Evolutionary conservation across 1,140 invertebrate genomes (phyloP).

Genomic region (Sminthurides bifidus): DNA sequence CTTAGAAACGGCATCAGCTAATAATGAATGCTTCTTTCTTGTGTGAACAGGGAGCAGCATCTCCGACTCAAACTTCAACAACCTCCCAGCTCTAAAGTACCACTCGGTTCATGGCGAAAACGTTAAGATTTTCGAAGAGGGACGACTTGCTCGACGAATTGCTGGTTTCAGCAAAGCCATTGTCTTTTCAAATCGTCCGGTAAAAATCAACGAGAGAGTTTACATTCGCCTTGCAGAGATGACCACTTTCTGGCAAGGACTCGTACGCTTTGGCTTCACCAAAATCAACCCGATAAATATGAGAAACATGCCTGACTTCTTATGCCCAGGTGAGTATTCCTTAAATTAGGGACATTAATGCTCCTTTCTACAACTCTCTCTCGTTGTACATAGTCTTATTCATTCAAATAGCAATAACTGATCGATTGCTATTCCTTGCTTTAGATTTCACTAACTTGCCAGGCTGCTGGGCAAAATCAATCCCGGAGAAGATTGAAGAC

Average conservation of each 20-base stretch:
- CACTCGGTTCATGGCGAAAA: conserved; percentile 90
- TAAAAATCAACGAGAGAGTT: conserved; percentile 73
- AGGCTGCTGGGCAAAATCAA: conserved; percentile 93
- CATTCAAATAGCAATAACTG: no score
- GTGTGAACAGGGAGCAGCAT: background rate
- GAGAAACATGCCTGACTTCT: conserved; percentile 76
- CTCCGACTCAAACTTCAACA: background rate
- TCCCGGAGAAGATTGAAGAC: no score
- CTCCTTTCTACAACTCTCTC: no score
- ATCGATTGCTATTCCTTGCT: no score
- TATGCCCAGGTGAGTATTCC: conserved; percentile 55
- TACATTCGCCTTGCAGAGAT: conserved; percentile 68
- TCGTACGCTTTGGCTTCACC: conserved; percentile 91
- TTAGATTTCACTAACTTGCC: conserved; percentile 92
- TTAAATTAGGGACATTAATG: no score
- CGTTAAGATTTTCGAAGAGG: conserved; percentile 67
- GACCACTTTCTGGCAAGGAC: conserved; percentile 70
- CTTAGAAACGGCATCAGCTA: no score
- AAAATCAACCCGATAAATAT: conserved; percentile 75
- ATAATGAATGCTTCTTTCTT: no score
- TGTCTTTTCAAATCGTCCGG: conserved; percentile 82
- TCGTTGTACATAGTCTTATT: no score
- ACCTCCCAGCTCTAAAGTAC: conserved; percentile 51
- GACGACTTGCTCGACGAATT: conserved; percentile 63
- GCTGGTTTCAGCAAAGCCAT: conserved; percentile 97